A percentile compares a stretch with the other conserved stretches of the same genome.
phyloP scores from a whole-genome alignment of 2,113 vertebrate genomes.

The Amazona guildingii region DNA sequence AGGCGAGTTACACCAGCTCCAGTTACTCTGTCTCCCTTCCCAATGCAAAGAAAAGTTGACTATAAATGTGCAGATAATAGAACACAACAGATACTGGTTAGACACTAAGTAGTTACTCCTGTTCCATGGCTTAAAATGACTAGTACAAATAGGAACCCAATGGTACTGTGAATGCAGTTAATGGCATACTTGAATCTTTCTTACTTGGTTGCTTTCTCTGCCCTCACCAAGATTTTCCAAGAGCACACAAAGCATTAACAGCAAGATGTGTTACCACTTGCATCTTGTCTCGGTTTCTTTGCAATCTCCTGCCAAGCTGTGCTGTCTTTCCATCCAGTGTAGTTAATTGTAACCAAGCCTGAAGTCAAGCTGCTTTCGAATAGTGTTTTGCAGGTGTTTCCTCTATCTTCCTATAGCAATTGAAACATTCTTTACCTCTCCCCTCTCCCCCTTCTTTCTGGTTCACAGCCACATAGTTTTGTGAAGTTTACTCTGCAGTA shows the following conservation, averaged over 20 bases:
- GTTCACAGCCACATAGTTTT: not conserved
- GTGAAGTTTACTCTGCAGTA: not conserved
- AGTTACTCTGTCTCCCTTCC: constrained; percentile 18
- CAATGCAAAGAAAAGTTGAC: constrained; percentile 45
- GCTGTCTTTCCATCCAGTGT: not conserved
- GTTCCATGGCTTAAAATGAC: constrained; percentile 1
- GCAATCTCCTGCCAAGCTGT: not conserved
- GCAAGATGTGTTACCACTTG: not conserved
- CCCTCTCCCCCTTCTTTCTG: not conserved
- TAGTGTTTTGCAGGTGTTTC: not conserved
- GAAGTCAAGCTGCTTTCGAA: constrained; percentile 14
- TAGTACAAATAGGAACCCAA: not conserved
- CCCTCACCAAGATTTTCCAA: not conserved
- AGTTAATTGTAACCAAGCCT: not conserved
- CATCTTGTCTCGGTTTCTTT: not conserved
- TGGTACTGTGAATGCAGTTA: not conserved
- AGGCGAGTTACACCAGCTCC: constrained; percentile 24
- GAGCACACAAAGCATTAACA: not conserved
- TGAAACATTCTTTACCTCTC: not conserved
- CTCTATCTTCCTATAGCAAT: not conserved
- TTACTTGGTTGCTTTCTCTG: not conserved
- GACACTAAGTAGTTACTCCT: constrained; percentile 18
- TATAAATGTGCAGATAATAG: constrained; percentile 16
- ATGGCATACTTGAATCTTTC: not conserved
- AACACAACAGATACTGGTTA: constrained; percentile 45